These are phyloP conservation scores for Cephus sareptanus DNA, from an alignment of 2,888 invertebrate species.

Conservation along the genomic window DNA sequence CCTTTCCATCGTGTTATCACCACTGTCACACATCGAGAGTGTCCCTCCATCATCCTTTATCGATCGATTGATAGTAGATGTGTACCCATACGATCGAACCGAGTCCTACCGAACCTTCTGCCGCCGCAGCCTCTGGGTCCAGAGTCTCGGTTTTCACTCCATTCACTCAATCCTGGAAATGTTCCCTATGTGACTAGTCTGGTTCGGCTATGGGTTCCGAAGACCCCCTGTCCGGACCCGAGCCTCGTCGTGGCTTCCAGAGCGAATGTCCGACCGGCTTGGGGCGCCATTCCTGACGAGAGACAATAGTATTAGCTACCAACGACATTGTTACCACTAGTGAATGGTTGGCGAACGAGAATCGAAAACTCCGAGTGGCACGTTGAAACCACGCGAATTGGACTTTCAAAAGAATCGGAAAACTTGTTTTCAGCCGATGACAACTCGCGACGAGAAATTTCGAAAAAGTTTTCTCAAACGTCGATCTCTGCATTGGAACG, in stretches of 20 bases:
- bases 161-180: conserved; percentile 14
- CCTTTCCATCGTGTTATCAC: conserved; percentile 16
- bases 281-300: not conserved
- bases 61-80: not conserved
- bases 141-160: not conserved
- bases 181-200: conserved; percentile 5
- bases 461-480: not conserved
- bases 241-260: not conserved
- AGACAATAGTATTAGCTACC: conserved; percentile 11
- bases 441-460: not conserved
- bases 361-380: conserved; percentile 5
- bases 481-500: not conserved
- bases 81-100: not conserved
- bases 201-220: not conserved
- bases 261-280: not conserved
- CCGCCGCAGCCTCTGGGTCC: not conserved
- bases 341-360: conserved; percentile 12
- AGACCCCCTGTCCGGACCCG: not conserved
- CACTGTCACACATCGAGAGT: conserved; percentile 11
- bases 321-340: conserved; percentile 12
- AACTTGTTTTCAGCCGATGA: not conserved
- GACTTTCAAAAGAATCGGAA: conserved; percentile 1
- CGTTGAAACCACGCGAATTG: not conserved
- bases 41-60: conserved; percentile 11
- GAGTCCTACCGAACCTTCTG: conserved; percentile 4